phyloP scores from a whole-genome alignment of 2,888 invertebrate species.

The Hirtodrosophila alboralis region DNA sequence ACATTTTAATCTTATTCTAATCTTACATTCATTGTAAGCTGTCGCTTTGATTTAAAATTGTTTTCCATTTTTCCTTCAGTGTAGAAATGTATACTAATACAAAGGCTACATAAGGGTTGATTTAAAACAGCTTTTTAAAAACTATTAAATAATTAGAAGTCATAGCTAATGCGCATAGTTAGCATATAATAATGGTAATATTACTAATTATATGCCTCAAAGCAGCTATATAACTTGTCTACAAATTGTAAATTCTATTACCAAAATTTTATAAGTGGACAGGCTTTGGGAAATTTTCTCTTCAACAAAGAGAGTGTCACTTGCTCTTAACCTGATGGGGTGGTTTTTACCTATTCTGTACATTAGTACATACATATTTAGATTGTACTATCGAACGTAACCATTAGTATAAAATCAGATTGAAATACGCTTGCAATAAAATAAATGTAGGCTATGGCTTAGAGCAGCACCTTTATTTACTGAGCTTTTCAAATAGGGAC shows the following conservation, averaged over 20 bases:
- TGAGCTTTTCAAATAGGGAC: too few species aligned
- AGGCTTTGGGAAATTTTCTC: constrained; percentile 27
- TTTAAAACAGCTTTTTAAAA: background rate
- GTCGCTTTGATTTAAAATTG: too few species aligned
- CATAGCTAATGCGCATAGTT: background rate
- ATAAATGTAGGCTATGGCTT: too few species aligned
- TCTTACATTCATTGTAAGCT: too few species aligned
- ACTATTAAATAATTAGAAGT: background rate
- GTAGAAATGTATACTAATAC: constrained; percentile 39
- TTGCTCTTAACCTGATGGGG: constrained; percentile 26
- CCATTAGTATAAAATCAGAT: background rate
- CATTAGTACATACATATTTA: background rate
- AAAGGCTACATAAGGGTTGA: constrained; percentile 27
- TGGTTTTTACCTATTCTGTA: constrained; percentile 12
- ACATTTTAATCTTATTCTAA: too few species aligned
- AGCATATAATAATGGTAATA: background rate
- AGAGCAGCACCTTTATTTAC: too few species aligned
- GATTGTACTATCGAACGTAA: background rate
- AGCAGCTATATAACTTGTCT: background rate
- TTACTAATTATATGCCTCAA: background rate
- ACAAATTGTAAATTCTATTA: constrained; percentile 1
- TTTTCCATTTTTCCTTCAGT: constrained; percentile 18
- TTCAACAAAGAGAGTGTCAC: constrained; percentile 1
- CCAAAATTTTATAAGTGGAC: background rate
- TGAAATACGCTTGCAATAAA: too few species aligned